Base-by-base conservation (phyloP, 2,797 vertebrate genomes). In the Gymnothorax javanicus region DNA sequence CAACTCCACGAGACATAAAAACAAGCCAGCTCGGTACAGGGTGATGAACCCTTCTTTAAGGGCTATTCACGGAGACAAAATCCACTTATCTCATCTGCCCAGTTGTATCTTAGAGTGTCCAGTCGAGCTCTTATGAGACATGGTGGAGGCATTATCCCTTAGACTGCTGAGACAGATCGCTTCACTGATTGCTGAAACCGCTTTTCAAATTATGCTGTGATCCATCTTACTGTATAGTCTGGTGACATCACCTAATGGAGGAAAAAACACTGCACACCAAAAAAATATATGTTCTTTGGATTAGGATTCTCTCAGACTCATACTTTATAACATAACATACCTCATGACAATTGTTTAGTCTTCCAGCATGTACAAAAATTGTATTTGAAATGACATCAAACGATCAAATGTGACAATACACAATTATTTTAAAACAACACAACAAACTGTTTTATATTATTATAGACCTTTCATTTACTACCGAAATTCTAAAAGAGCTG, bases 11-110 rank as follows among this genome's bases (percentile, higher is more conserved):
- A 25, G n/a, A 50, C 50, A 43, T 56, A 83, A 33, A 87, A 83
- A 71, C 86, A 83, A 56, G 56, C 73, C 69, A 60, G 50, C 81
- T 58, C 69, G 23, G 85, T 59, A 27, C 86, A 57, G 82, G 43
- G 67, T 60, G 43, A 83, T 84, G 77, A 82, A 86, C 82, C 58
- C 57, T 73, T 58, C 86, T 87, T 87, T 79, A 69, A 56, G 15
- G 58, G 43, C 69, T 84, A 84, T 84, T 84, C 75, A 62, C 58
- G 56, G 64, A 87, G n/a, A 62, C 57, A 62, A 75, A 84, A 87
- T 87, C 86, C 83, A 64, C 69, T 87, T 84, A 87, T 84, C 33
- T 25, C 43, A 59, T 83, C 59, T 62, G n/a, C 82, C 82, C 82
- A 60, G 54, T 62, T 15, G 33, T 83, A 59, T 43, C 57, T 43